Conservation (phyloP, 2,113 vertebrate species). For the Cebus imitator region DNA sequence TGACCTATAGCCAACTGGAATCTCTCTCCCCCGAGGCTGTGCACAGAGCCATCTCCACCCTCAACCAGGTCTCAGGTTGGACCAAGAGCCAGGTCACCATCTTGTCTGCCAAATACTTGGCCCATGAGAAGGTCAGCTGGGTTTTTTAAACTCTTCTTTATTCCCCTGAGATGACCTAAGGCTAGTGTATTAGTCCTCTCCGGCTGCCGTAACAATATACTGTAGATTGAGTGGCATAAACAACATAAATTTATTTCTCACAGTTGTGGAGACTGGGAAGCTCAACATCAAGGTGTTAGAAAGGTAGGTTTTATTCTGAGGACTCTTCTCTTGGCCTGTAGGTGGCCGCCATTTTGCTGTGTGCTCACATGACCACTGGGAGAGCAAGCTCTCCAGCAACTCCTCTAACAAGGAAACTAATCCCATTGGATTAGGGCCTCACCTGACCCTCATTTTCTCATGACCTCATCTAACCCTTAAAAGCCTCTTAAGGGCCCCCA, state of each 20-base stretch:
- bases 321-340: neutral
- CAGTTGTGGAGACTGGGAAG: neutral
- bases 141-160: neutral
- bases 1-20: constrained; percentile 84
- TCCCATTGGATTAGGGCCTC: neutral
- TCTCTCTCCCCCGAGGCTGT: constrained; percentile 86
- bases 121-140: constrained; percentile 84
- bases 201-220: neutral
- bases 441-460: neutral
- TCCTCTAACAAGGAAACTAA: neutral
- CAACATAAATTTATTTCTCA: neutral
- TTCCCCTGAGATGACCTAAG: neutral
- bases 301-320: neutral
- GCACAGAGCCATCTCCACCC: constrained; percentile 82
- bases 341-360: neutral
- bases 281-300: neutral
- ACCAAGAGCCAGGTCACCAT: constrained; percentile 85
- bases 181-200: neutral
- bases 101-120: constrained; percentile 86
- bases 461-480: neutral
- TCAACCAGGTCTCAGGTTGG: constrained; percentile 88
- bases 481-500: neutral
- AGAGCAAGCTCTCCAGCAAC: neutral
- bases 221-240: neutral
- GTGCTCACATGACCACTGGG: neutral